Evolutionary conservation across 2,888 invertebrate genomes (phyloP).

Genomic region (Pseudococcus jackbeardsleyi): DNA sequence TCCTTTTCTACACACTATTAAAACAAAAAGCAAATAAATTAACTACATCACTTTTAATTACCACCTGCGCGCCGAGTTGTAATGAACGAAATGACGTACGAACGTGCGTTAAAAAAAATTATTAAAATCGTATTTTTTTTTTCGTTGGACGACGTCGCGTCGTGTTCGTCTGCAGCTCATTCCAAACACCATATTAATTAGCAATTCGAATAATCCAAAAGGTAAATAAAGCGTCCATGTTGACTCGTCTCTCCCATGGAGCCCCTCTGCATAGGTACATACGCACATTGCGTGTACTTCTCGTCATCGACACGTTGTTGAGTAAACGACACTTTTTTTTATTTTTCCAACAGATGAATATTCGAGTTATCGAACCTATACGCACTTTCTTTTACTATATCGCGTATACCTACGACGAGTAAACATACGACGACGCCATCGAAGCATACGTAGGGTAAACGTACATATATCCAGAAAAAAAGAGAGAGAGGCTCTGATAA

Average conservation of each 20-base stretch:
- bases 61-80: slow-evolving; percentile 20
- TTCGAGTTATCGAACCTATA: background rate
- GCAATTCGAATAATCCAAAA: slow-evolving; percentile 37
- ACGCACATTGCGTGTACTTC: background rate
- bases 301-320: background rate
- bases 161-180: background rate
- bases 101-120: slow-evolving; percentile 17
- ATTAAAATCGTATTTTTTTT: slow-evolving; percentile 30
- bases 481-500: background rate
- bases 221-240: slow-evolving; percentile 22
- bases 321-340: slow-evolving; percentile 19
- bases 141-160: background rate
- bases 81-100: background rate
- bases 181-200: slow-evolving; percentile 25
- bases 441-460: background rate
- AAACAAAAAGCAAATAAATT: slow-evolving; percentile 40
- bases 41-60: slow-evolving; percentile 36
- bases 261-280: background rate
- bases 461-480: background rate
- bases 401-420: background rate
- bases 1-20: background rate
- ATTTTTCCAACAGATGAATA: background rate
- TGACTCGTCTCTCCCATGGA: background rate
- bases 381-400: background rate
- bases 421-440: background rate